Evolutionary conservation across 2,888 invertebrate genomes (phyloP), one percentile per base, ranked within the genome.

Genomic region (Eristalis tenax): DNA sequence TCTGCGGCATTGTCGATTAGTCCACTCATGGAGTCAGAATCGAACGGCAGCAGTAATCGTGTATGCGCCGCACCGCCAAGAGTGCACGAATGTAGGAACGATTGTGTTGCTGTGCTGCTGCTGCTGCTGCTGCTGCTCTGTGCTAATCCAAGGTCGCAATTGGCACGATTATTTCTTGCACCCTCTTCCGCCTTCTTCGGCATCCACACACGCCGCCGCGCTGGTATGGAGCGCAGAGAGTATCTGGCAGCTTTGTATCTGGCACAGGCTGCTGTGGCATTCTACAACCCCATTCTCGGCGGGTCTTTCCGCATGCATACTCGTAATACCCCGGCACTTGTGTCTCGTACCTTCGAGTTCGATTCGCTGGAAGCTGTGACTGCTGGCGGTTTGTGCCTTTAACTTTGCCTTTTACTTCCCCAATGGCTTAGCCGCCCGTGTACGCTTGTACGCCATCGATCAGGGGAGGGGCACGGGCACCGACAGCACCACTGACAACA

Each of bases 121-220:
- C 32, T 32, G 32, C 32, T 32, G 32, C 8, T 32, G 32, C 32
- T 32, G 43, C n/a, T 64, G 43, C 61, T 79, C 64, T 79, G 71
- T 86, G 75, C 83, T 87, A 87, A 87, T 87, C 83, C 87, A 87
- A 87, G 87, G 87, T 87, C 87, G 87, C 83, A 87, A 87, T 83
- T 87, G 87, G 87, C 87, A 87, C 87, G 87, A 87, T 87, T 87
- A 83, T 87, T 83, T 75, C 76, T 80, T 81, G 83, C 83, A 59
- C 87, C 79, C 87, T 87, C 80, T 83, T 83, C 82, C 83, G 83
- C 83, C 83, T 79, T 81, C 81, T 65, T 71, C 38, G 69, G 75
- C 43, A 65, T 64, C 75, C 64, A 59, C 50, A 23, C 18, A 5
- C 35, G 10, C 64, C 26, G 26, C 26, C 26, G 8, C 2, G 35